phyloP scores from a whole-genome alignment of 2,113 vertebrate species.

The Anhinga rufa region DNA sequence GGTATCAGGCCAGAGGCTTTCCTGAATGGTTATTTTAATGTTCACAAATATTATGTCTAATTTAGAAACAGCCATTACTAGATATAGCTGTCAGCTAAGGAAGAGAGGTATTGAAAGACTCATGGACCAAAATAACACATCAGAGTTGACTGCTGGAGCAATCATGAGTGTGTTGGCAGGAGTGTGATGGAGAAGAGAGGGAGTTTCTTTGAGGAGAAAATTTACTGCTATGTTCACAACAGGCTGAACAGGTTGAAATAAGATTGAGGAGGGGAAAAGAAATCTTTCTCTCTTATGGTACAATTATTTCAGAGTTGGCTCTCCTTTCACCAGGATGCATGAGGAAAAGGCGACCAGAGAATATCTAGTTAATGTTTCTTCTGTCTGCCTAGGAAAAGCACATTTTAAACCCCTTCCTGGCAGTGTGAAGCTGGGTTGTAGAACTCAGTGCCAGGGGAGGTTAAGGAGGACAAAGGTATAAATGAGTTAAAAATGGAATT shows the following conservation, averaged over 20 bases:
- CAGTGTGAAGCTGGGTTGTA: neutral
- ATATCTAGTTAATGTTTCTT: neutral
- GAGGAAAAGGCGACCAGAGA: neutral
- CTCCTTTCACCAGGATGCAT: neutral
- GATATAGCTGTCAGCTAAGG: neutral
- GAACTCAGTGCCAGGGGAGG: neutral
- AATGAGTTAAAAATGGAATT: neutral
- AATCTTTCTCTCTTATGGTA: neutral
- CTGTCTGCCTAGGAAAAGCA: neutral
- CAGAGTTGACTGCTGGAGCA: neutral
- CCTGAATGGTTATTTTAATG: neutral
- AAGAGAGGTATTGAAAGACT: neutral
- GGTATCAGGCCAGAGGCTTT: neutral
- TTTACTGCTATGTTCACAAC: neutral
- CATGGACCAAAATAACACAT: neutral
- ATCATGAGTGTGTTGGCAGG: neutral
- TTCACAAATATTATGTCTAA: neutral
- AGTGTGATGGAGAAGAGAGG: neutral
- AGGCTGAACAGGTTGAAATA: neutral
- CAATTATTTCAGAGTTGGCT: neutral
- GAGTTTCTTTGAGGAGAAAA: neutral
- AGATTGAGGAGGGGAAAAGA: neutral
- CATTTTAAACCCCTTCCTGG: neutral
- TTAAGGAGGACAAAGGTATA: neutral
- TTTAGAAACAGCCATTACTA: neutral